Base-by-base conservation (phyloP, 2,797 vertebrate species). In the Diceros bicornis region DNA sequence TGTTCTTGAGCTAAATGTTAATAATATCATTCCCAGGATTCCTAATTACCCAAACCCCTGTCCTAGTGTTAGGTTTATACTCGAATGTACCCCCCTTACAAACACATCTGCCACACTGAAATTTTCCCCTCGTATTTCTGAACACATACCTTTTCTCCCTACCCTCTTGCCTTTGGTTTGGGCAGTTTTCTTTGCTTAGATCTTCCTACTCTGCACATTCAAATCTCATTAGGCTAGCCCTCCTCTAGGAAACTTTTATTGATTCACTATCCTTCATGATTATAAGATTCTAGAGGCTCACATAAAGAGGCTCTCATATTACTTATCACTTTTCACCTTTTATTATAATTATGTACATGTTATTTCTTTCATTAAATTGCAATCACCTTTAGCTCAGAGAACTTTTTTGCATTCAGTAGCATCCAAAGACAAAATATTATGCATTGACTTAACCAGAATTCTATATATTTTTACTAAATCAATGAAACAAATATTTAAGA, bases 401-500 rank as follows among this genome's bases (percentile, higher is more conserved):
- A 88, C 21, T 90, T 50, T 81, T 17, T 78, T 92, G n/a, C n/a
- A 86, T 25, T 95, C 77, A 81, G 64, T 6, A 81, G 47, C 20
- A 97, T 68, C 25, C 37, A 92, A 95, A 94, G 84, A 90, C 14
- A 78, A 37, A 91, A 69, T 78, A 94, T 5, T 89, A 64, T 64
- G 27, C 12, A 81, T 7, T 82, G 34, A 78, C n/a, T 89, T 90
- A 44, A 91, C 10, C 66, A 18, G 10, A 92, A 37, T 88, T 94
- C 66, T 78, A 55, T 29, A 4, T 62, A 85, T 18, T 75, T 97
- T 79, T 92, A 77, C 27, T 69, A 91, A 57, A 77, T 37, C 27
- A 93, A 62, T 87, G 59, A 93, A 79, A 88, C 29, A 84, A 86
- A 37, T 84, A 84, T 57, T 94, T 91, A 93, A 68, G 61, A 93